These are phyloP conservation scores for Sitodiplosis mosellana DNA, from an alignment of 1,140 invertebrate genomes.

Conservation along the genomic window DNA sequence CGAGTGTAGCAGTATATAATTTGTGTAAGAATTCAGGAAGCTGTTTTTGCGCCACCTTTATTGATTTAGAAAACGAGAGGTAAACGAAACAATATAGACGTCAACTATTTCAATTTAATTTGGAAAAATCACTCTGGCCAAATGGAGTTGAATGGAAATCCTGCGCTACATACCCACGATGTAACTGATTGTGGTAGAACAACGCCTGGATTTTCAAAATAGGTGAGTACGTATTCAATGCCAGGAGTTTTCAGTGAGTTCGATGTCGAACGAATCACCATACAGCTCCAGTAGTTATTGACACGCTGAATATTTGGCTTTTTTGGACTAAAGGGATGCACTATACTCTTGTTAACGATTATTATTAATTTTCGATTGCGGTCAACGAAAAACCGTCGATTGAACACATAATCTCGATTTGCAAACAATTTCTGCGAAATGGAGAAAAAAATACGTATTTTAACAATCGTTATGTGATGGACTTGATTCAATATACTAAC, in stretches of 20 bases:
- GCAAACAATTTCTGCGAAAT: conserved; percentile 50
- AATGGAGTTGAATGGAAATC: too few relatives aligned
- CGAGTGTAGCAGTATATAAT: conserved; percentile 22
- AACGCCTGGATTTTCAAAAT: conserved; percentile 71
- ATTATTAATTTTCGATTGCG: conserved; percentile 27
- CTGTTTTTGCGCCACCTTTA: conserved; percentile 33
- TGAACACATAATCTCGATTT: conserved; percentile 75
- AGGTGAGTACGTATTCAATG: conserved; percentile 68
- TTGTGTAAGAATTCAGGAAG: conserved; percentile 24
- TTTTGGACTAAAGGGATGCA: conserved; percentile 22
- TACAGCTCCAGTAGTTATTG: conserved; percentile 66
- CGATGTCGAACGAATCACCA: conserved; percentile 53
- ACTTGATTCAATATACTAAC: conserved; percentile 29
- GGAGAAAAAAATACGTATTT: conserved; percentile 5
- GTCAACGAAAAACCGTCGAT: conserved; percentile 47
- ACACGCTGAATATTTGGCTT: conserved; percentile 33
- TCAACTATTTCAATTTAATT: too few relatives aligned
- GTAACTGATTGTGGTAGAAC: conserved; percentile 43
- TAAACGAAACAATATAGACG: too few relatives aligned
- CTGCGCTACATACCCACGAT: too few relatives aligned
- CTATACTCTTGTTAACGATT: conserved; percentile 26
- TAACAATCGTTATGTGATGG: neutral
- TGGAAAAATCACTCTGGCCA: too few relatives aligned
- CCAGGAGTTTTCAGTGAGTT: conserved; percentile 18
- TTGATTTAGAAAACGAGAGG: too few relatives aligned